These are phyloP conservation scores for Onychomys arenicola DNA, from an alignment of 2,797 vertebrate genomes.

Conservation along the genomic window DNA sequence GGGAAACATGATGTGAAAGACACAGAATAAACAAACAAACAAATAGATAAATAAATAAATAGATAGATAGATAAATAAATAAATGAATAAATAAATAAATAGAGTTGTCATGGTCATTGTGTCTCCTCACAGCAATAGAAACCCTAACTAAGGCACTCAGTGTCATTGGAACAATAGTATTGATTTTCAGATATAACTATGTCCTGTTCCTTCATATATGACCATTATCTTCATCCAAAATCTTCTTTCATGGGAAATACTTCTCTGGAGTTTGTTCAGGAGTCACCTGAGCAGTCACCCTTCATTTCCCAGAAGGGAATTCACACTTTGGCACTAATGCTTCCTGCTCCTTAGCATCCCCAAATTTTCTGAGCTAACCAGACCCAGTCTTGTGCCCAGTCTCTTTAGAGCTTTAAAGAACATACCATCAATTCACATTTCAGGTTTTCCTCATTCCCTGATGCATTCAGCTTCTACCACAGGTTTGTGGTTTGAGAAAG, in stretches of 20 bases:
- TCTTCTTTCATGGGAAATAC: no score
- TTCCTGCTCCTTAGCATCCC: background rate
- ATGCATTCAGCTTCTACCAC: background rate
- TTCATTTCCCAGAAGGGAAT: background rate
- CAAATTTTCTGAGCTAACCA: fast-evolving
- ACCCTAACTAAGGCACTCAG: background rate
- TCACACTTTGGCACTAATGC: fast-evolving
- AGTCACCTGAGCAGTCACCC: background rate
- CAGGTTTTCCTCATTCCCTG: background rate
- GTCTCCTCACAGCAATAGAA: background rate
- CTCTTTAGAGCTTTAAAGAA: background rate
- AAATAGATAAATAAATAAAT: background rate
- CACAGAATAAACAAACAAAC: background rate
- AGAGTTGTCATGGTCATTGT: background rate
- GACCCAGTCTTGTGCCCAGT: background rate
- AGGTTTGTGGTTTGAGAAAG: background rate
- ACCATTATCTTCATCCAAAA: background rate
- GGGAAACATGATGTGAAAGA: background rate
- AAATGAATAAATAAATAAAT: background rate
- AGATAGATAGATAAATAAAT: background rate
- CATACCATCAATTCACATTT: no score
- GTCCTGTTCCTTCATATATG: background rate
- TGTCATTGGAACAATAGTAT: background rate
- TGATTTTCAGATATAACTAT: background rate
- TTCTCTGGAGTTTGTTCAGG: background rate